A percentile compares a stretch with the other conserved stretches of the same genome.
These are phyloP conservation scores for Australoheros scitulus DNA, from an alignment of 2,113 vertebrate genomes.

Conservation along the genomic window DNA sequence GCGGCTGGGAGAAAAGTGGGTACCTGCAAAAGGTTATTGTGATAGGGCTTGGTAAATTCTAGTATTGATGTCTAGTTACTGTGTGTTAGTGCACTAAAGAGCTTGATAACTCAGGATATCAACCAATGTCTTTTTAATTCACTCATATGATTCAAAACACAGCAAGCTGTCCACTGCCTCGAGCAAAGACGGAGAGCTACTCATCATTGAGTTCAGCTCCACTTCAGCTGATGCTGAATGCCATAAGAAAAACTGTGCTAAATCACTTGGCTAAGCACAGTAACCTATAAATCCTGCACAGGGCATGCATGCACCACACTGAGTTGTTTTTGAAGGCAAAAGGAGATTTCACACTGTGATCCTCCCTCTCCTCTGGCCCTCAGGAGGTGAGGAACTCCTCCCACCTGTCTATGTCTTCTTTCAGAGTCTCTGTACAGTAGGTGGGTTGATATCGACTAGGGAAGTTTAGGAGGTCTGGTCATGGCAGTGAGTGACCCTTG, in stretches of 20 bases:
- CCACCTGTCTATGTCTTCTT: neutral
- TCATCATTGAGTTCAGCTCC: slow-evolving; percentile 18
- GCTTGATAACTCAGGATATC: slow-evolving; percentile 18
- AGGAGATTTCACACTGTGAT: slow-evolving; percentile 25
- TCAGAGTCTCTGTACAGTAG: neutral
- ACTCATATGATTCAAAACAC: slow-evolving; percentile 30
- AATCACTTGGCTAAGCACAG: slow-evolving; percentile 11
- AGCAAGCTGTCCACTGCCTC: slow-evolving; percentile 42
- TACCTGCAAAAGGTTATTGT: slow-evolving; percentile 7
- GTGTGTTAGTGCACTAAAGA: neutral
- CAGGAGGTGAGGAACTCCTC: neutral
- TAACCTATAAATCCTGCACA: slow-evolving; percentile 9
- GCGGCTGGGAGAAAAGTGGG: neutral
- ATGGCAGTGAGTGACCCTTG: slow-evolving; percentile 14
- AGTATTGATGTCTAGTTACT: neutral
- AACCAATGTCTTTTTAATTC: slow-evolving; percentile 28
- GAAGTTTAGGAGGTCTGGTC: neutral
- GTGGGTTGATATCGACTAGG: neutral
- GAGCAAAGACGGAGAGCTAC: neutral
- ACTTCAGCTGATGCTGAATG: slow-evolving; percentile 15
- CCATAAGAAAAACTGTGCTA: neutral
- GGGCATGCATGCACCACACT: neutral
- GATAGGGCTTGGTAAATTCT: neutral
- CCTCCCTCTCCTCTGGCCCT: neutral
- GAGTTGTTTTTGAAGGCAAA: slow-evolving; percentile 19